Base-by-base conservation (phyloP, 2,888 invertebrate species). In the Orthonychiurus folsomi region DNA sequence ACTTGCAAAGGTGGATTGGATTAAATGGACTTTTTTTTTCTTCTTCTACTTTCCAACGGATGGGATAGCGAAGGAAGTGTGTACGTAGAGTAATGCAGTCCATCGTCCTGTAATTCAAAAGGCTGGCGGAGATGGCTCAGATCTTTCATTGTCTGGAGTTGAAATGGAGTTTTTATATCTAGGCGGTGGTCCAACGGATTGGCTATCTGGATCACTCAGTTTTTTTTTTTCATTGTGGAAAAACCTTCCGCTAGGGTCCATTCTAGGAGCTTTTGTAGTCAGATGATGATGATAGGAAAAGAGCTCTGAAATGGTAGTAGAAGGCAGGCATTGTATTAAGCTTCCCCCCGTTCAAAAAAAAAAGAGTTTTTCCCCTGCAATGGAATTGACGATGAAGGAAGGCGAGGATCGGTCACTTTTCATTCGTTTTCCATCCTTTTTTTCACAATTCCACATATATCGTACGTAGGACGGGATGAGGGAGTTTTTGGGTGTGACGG, bases 131-230 rank as follows among this genome's bases (percentile, higher is more conserved):
- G 37, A 37, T 37, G 37, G 37, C 37, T 37, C 37, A 37, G 37
- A 37, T 37, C 37, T 37, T 37, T 37, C 37, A 37, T 37, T 37
- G 37, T 37, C 37, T 37, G 37, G n/a, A 37, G 37, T 37, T 37
- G 54, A 24, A 56, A 27, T n/a, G 56, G 56, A 5, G 3, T 26
- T 56, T 56, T 57, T 57, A 23, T 47, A 37, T 37, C 37, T 37
- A 37, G 5, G n/a, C n/a, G n/a, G n/a, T n/a, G n/a, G n/a, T n/a
- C n/a, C n/a, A n/a, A n/a, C n/a, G n/a, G n/a, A 5, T 54, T 26
- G 20, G 9, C 56, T 56, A 56, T 56, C 21, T 56, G 37, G 47
- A 37, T 37, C 47, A 37, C 21, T 56, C 56, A 37, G 12, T 37
- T 26, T 56, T 26, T 55, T n/a, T 15, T 37, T 37, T 37, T 37